Evolutionary conservation across 2,888 invertebrate genomes (phyloP), one percentile per base, ranked within the genome.

Genomic region (Ormyrus nitidulus): DNA sequence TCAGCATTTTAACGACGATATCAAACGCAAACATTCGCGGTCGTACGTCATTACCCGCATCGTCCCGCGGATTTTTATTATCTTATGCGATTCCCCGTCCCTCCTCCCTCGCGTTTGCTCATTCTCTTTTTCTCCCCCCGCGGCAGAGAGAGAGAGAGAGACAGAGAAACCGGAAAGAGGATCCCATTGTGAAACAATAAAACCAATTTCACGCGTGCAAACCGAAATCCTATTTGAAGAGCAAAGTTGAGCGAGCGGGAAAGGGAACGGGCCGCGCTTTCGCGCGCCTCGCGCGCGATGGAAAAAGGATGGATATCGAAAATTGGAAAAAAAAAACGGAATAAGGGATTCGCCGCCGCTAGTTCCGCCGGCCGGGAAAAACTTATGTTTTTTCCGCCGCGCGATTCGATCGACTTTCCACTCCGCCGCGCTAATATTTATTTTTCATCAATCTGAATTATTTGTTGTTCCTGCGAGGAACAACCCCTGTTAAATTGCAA

Each of bases 221-320:
- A 61, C 71, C 61, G 44, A 71, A 71, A 71, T 71, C 71, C 71
- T 6, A 61, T 71, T 71, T 51, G 51, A 51, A 71, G 61, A 51
- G 51, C 11, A 61, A 61, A n/a, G 71, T 10, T 59, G 51, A 48
- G 34, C 6, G 19, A 70, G 70, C 48, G n/a, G 51, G 51, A 51
- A 5, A n/a, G 61, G n/a, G 44, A 34, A 51, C 9, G 56, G 51
- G 34, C 46, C 46, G 4, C 34, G 34, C 44, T 69, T 69, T 69
- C 48, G n/a, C 69, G 13, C 34, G 34, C 34, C 4, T 2, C 34
- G 34, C 34, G 34, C 34, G n/a, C 13, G 56, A 56, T 56, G 46
- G 46, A 56, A 56, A 69, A 34, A 34, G 34, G 4, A 34, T 34
- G 4, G 34, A 56, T 69, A 69, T 56, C 13, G 46, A 56, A 56